These are phyloP conservation scores for Talpa occidentalis DNA, from an alignment of 2,113 vertebrate genomes.

Conservation along the genomic window DNA sequence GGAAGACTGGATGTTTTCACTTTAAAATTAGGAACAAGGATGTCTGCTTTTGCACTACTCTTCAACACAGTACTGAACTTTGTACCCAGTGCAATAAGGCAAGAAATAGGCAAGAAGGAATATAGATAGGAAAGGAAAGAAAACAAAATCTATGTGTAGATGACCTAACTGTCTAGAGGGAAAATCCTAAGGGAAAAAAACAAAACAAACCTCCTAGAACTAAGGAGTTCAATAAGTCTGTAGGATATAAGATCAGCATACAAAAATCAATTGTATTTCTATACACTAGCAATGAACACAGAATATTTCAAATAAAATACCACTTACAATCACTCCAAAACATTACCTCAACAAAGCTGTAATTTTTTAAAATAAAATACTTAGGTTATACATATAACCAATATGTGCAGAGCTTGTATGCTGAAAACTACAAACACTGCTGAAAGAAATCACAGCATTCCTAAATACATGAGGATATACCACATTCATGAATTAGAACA, in stretches of 20 bases:
- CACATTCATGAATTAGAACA: no score
- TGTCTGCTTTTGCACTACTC: no score
- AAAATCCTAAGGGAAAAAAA: background rate
- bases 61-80: no score
- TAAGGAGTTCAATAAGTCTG: background rate
- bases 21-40: no score
- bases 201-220: background rate
- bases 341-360: conserved; percentile 23
- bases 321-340: background rate
- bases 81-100: background rate
- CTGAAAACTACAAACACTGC: background rate
- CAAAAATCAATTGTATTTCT: conserved; percentile 6
- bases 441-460: background rate
- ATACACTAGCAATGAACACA: background rate
- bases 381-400: background rate
- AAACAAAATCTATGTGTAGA: background rate
- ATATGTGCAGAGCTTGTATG: background rate
- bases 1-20: no score
- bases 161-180: background rate
- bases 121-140: background rate
- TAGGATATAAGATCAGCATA: background rate
- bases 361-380: background rate
- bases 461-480: background rate
- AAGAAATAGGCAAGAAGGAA: background rate
- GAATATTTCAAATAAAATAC: background rate